phyloP scores from a whole-genome alignment of 2,797 vertebrate genomes.

The Sylvia borin region DNA sequence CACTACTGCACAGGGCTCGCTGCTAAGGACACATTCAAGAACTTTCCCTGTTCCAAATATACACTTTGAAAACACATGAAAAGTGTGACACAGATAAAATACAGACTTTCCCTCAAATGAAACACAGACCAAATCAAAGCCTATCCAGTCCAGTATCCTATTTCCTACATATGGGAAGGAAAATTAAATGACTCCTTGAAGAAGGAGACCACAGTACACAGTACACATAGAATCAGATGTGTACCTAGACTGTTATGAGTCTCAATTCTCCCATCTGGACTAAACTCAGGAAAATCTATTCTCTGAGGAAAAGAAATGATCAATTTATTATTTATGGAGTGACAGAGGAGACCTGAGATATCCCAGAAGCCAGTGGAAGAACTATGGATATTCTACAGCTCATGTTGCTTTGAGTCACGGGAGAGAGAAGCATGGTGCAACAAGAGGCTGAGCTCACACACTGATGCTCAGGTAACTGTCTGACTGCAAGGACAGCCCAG shows the following conservation, averaged over 20 bases:
- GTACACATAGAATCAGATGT: slow-evolving; percentile 11
- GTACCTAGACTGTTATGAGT: neutral
- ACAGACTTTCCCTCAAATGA: slow-evolving; percentile 38
- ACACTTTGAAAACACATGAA: neutral
- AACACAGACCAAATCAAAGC: slow-evolving; percentile 51
- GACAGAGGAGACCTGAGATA: neutral
- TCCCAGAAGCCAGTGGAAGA: neutral
- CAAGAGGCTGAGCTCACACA: neutral
- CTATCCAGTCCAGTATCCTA: neutral
- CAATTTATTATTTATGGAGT: slow-evolving; percentile 30
- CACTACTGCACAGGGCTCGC: neutral
- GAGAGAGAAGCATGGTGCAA: neutral
- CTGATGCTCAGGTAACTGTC: fast-evolving
- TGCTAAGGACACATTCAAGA: slow-evolving; percentile 3
- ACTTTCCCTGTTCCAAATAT: neutral
- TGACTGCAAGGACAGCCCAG: neutral
- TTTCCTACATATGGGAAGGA: slow-evolving; percentile 33
- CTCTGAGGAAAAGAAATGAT: slow-evolving; percentile 17
- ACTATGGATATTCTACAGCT: neutral
- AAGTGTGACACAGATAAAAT: slow-evolving; percentile 37
- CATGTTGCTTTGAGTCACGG: neutral
- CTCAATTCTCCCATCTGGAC: slow-evolving; percentile 21
- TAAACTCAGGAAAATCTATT: slow-evolving; percentile 13
- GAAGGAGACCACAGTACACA: neutral
- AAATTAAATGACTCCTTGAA: slow-evolving; percentile 27